phyloP scores from a whole-genome alignment of 2,113 vertebrate genomes.

The Ondatra zibethicus region DNA sequence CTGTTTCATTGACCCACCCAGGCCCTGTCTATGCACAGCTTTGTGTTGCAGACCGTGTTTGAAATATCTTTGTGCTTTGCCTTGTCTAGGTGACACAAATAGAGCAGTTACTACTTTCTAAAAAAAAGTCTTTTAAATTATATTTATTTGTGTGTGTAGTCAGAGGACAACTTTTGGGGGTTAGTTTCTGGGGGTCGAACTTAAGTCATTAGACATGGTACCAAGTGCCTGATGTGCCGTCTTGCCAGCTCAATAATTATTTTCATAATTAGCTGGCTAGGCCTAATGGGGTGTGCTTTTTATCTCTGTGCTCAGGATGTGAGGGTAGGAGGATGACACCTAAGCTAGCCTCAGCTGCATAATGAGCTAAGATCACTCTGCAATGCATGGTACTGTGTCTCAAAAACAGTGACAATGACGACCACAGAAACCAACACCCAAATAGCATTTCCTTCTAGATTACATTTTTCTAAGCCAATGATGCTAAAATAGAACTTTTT shows the following conservation, averaged over 20 bases:
- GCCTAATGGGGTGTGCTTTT: not conserved
- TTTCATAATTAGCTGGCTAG: not conserved
- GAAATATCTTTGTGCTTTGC: not conserved
- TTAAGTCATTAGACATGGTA: not conserved
- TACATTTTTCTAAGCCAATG: constrained; percentile 17
- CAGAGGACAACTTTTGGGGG: not conserved
- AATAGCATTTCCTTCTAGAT: not conserved
- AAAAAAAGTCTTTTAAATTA: not conserved
- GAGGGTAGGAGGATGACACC: not conserved
- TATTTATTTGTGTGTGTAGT: not conserved
- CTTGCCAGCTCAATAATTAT: not conserved
- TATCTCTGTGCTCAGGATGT: not conserved
- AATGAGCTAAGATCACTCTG: not conserved
- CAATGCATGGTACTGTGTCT: not conserved
- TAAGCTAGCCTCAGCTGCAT: not conserved
- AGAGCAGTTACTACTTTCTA: not conserved
- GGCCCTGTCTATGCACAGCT: not conserved
- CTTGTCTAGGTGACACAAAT: not conserved
- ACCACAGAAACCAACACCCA: not conserved
- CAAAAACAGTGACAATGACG: not conserved
- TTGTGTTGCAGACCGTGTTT: not conserved
- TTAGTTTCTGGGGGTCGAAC: not conserved
- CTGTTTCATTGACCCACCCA: not conserved
- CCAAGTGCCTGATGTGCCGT: not conserved
- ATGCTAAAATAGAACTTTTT: not conserved